Conservation (phyloP, 2,797 vertebrate species). For the Melanotaenia parkinsoni region DNA sequence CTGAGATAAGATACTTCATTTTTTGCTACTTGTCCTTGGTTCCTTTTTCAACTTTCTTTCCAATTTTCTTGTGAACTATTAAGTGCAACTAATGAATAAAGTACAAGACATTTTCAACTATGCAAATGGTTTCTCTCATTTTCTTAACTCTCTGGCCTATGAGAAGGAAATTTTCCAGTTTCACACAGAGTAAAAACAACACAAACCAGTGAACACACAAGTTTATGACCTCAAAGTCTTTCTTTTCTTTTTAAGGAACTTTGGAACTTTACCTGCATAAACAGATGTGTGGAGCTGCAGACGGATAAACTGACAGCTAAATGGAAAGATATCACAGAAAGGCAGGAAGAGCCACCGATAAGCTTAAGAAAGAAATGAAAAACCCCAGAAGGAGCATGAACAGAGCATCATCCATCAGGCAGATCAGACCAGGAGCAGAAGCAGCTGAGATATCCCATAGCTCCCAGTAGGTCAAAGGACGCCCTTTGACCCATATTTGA, state of each 20-base stretch:
- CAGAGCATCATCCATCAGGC: slow-evolving; percentile 67
- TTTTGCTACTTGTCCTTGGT: no score
- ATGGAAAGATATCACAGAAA: slow-evolving; percentile 39
- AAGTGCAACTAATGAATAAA: no score
- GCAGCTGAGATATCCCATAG: slow-evolving; percentile 51
- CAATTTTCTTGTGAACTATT: no score
- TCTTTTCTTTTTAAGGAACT: slow-evolving; percentile 9
- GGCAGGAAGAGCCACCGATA: slow-evolving; percentile 45
- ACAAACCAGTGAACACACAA: background rate
- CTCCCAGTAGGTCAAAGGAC: slow-evolving; percentile 63
- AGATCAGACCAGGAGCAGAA: slow-evolving; percentile 47
- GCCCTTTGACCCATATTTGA: slow-evolving; percentile 66
- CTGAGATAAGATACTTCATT: no score
- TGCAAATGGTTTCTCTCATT: background rate
- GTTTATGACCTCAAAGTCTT: background rate
- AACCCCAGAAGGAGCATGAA: slow-evolving; percentile 36
- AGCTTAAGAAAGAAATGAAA: slow-evolving; percentile 54
- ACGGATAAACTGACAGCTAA: slow-evolving; percentile 41
- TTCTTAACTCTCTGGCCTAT: background rate
- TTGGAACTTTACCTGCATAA: slow-evolving; percentile 47
- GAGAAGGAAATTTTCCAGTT: background rate
- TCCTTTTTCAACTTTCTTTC: no score
- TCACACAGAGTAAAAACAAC: background rate
- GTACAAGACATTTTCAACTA: background rate
- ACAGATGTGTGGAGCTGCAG: slow-evolving; percentile 54